A percentile compares a stretch with the other conserved stretches of the same genome.
These are phyloP conservation scores for Argyresthia goedartella DNA, from an alignment of 2,888 invertebrate genomes.

Conservation along the genomic window DNA sequence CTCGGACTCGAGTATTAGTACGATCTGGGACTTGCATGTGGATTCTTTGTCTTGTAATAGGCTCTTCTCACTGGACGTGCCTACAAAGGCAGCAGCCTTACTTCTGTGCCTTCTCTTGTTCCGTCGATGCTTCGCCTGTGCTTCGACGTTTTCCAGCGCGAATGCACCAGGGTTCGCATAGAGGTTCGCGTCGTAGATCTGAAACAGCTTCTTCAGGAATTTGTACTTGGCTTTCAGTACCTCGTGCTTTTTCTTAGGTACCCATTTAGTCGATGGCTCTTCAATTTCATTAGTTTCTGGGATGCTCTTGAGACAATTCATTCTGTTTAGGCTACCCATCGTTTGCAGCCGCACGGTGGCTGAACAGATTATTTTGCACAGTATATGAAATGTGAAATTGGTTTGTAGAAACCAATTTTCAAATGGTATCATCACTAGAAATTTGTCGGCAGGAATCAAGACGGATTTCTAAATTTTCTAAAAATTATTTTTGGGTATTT, in stretches of 20 bases:
- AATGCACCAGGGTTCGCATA: constrained; percentile 19
- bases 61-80: constrained; percentile 26
- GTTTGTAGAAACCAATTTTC: no score
- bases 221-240: constrained; percentile 59
- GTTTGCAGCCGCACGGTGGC: no score
- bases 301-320: constrained; percentile 30
- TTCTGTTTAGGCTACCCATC: constrained; percentile 16
- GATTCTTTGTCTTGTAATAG: no score
- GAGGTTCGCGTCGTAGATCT: constrained; percentile 55
- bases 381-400: no score
- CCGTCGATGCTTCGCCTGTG: constrained; percentile 13
- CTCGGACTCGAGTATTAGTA: no score
- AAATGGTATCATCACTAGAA: no score
- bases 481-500: no score
- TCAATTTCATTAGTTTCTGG: constrained; percentile 39
- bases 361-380: no score
- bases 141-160: neutral
- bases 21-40: no score
- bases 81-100: constrained; percentile 44
- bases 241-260: constrained; percentile 59
- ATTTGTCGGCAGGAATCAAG: no score
- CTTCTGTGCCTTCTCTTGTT: constrained; percentile 42
- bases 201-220: constrained; percentile 56
- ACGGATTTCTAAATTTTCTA: no score
- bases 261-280: constrained; percentile 41